phyloP scores from a whole-genome alignment of 2,113 vertebrate genomes.

The Caranx ignobilis region DNA sequence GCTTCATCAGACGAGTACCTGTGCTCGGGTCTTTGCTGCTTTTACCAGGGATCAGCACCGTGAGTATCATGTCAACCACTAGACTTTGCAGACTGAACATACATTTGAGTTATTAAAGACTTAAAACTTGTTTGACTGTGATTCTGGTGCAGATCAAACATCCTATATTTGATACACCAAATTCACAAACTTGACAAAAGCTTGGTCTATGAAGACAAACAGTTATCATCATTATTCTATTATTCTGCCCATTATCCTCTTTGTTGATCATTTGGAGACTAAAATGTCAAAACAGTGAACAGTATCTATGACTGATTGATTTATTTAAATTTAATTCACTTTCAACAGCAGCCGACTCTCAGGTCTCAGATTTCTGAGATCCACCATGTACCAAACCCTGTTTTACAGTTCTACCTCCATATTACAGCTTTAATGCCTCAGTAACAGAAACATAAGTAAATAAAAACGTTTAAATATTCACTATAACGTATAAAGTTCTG shows the following conservation, averaged over 20 bases:
- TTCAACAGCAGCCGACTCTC: too few species aligned
- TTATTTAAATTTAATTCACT: too few species aligned
- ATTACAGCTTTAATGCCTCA: too few species aligned
- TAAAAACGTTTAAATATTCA: too few species aligned
- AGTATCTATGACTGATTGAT: too few species aligned
- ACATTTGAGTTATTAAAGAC: not conserved
- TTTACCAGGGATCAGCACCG: conserved; percentile 95
- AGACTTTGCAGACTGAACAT: not conserved
- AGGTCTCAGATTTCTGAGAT: too few species aligned
- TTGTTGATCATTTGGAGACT: too few species aligned
- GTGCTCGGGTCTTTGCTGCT: conserved; percentile 95
- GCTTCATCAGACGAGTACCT: conserved; percentile 96
- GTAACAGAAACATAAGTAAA: too few species aligned
- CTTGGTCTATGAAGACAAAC: not conserved
- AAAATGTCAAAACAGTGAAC: too few species aligned
- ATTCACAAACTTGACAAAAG: not conserved
- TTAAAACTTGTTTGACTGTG: not conserved
- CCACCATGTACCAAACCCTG: too few species aligned
- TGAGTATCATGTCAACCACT: conserved; percentile 80
- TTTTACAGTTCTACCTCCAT: too few species aligned
- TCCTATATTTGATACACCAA: not conserved
- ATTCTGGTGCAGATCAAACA: not conserved
- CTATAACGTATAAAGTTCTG: too few species aligned
- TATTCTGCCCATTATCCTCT: not conserved
- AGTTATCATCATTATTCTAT: not conserved